These are phyloP conservation scores for Caenorhabditis zanzibari DNA, from an alignment of 2,888 invertebrate genomes.

Conservation along the genomic window DNA sequence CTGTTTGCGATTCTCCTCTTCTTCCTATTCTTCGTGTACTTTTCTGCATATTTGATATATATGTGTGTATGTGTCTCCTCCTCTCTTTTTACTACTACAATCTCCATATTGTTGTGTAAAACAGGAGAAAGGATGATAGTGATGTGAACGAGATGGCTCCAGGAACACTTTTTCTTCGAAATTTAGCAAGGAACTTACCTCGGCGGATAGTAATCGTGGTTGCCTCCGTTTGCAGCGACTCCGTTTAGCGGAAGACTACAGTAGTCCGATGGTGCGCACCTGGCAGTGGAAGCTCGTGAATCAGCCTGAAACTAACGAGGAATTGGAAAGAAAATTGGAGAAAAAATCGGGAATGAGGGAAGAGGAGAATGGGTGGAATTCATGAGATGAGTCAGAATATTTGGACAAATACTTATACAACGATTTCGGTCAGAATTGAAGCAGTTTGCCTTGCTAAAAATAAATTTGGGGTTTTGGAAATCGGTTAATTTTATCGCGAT, in stretches of 20 bases:
- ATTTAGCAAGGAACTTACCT: slow-evolving; percentile 47
- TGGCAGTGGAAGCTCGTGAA: slow-evolving; percentile 65
- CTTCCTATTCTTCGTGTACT: slow-evolving; percentile 28
- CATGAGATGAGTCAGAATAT: slow-evolving; percentile 40
- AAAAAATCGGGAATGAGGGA: neutral
- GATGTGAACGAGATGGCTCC: slow-evolving; percentile 32
- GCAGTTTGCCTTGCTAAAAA: neutral
- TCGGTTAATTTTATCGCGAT: no score
- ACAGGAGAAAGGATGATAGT: slow-evolving; percentile 9
- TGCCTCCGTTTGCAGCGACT: slow-evolving; percentile 1
- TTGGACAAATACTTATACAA: slow-evolving; percentile 24
- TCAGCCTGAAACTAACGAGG: slow-evolving; percentile 48
- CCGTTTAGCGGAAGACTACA: slow-evolving; percentile 63
- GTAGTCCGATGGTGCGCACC: slow-evolving; percentile 65
- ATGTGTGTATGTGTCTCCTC: neutral
- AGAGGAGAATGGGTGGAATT: slow-evolving; percentile 10
- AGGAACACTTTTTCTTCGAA: slow-evolving; percentile 8
- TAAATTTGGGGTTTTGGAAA: neutral
- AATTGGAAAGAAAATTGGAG: slow-evolving; percentile 1
- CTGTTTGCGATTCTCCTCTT: slow-evolving; percentile 38
- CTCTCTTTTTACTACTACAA: slow-evolving; percentile 19
- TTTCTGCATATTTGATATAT: slow-evolving; percentile 47
- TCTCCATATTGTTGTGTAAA: slow-evolving; percentile 59
- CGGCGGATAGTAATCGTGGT: slow-evolving; percentile 63
- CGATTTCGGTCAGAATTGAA: neutral